Conservation (phyloP, 1,140 invertebrate species). For the Mactra quadrangularis region DNA sequence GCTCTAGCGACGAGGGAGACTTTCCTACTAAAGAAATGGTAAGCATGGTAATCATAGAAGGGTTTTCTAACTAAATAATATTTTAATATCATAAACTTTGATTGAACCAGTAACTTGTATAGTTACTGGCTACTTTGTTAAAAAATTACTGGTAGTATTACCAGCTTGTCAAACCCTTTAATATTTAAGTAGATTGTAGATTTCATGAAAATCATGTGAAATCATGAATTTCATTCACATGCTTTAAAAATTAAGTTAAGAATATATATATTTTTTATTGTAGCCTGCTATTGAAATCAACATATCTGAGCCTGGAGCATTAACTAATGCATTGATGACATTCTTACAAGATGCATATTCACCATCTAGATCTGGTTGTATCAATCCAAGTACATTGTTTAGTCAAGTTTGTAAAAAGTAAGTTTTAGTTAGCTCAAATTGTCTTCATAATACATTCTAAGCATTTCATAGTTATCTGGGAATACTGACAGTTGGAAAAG, state of each 20-base stretch:
- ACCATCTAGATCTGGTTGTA: constrained; percentile 73
- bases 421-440: constrained; percentile 41
- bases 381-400: constrained; percentile 90
- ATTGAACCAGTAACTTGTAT: neutral
- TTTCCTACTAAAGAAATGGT: constrained; percentile 62
- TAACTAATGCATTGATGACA: constrained; percentile 88
- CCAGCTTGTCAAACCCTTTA: too few species aligned
- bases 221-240: too few species aligned
- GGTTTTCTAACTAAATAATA: neutral
- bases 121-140: too few species aligned
- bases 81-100: neutral
- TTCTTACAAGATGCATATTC: constrained; percentile 89
- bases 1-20: constrained; percentile 66
- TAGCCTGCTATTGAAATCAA: constrained; percentile 85
- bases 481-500: too few species aligned
- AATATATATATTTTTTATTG: constrained; percentile 71
- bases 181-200: too few species aligned
- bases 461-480: too few species aligned
- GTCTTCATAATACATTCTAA: neutral
- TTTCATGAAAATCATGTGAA: too few species aligned
- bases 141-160: too few species aligned
- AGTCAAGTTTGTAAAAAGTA: constrained; percentile 89
- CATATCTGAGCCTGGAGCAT: constrained; percentile 88
- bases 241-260: too few species aligned
- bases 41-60: constrained; percentile 30